Percentiles rank a stretch among this genome's conserved stretches.
These are phyloP conservation scores for Rhyacophila evoluta DNA, from an alignment of 2,888 invertebrate species.

Conservation along the genomic window DNA sequence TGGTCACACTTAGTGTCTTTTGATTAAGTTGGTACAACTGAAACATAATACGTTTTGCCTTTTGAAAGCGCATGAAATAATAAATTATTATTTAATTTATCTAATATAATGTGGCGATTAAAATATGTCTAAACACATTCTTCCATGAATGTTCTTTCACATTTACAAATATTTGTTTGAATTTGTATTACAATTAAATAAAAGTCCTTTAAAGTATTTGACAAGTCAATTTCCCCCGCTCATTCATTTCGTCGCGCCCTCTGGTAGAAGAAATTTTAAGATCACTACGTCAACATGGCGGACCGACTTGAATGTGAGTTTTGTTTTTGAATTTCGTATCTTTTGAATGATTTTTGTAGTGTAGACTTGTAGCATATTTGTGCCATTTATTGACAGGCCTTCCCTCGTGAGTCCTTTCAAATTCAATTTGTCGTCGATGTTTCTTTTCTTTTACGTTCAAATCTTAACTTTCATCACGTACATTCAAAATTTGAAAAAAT, in stretches of 20 bases:
- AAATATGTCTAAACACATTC: too few species aligned
- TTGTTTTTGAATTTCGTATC: slow-evolving; percentile 60
- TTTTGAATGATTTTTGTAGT: slow-evolving; percentile 47
- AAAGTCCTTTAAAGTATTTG: neutral
- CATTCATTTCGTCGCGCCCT: slow-evolving; percentile 41
- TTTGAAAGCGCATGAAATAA: too few species aligned
- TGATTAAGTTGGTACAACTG: neutral
- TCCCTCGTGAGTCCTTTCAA: slow-evolving; percentile 49
- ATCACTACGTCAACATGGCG: slow-evolving; percentile 80
- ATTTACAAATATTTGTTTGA: too few species aligned
- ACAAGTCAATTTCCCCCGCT: slow-evolving; percentile 44
- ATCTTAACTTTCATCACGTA: slow-evolving; percentile 58
- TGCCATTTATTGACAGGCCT: slow-evolving; percentile 36
- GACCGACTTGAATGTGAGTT: slow-evolving; percentile 84
- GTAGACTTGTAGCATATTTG: slow-evolving; percentile 25
- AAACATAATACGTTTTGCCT: neutral
- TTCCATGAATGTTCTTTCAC: too few species aligned
- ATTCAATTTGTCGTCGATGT: slow-evolving; percentile 29
- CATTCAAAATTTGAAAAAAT: slow-evolving; percentile 72
- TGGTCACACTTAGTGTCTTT: too few species aligned
- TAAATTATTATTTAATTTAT: too few species aligned
- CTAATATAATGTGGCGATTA: too few species aligned
- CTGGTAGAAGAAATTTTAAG: slow-evolving; percentile 38
- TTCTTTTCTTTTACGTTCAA: slow-evolving; percentile 55
- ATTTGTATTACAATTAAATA: too few species aligned